Percentiles rank a stretch among this genome's conserved stretches.
Conservation (phyloP, 1,140 invertebrate genomes). For the Lasioglossum baleicum region DNA sequence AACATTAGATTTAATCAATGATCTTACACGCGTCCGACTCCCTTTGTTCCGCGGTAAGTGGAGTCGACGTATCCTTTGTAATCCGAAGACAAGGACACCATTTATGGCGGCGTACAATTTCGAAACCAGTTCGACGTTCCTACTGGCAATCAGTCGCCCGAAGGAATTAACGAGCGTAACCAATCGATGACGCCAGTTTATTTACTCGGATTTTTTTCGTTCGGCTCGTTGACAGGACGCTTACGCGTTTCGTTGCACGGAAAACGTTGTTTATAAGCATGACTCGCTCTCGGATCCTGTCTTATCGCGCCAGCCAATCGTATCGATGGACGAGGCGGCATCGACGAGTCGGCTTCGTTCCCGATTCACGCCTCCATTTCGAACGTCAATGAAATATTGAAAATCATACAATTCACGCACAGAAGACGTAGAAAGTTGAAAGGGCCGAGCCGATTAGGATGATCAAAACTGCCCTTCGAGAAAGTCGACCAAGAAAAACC, state of each 20-base stretch:
- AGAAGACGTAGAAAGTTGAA: too few species aligned
- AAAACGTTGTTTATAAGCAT: background rate
- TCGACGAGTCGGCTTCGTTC: background rate
- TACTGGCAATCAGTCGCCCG: conserved; percentile 6
- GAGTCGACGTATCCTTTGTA: conserved; percentile 12
- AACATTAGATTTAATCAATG: conserved; percentile 51
- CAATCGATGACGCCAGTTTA: conserved; percentile 11
- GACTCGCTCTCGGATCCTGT: background rate
- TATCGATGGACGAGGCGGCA: background rate
- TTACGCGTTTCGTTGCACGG: background rate
- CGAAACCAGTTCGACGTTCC: conserved; percentile 25
- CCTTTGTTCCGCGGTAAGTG: conserved; percentile 13
- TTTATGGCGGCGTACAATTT: conserved; percentile 28
- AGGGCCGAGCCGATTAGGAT: too few species aligned
- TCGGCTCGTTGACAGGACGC: background rate
- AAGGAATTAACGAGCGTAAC: conserved; percentile 2
- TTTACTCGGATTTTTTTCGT: background rate
- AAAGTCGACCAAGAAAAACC: too few species aligned
- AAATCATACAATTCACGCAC: too few species aligned
- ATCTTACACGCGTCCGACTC: background rate
- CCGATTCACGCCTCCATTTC: background rate
- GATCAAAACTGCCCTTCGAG: too few species aligned
- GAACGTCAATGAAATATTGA: background rate
- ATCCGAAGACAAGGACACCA: conserved; percentile 23
- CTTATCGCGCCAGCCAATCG: conserved; percentile 10